Percentiles rank a stretch among this genome's conserved stretches.
Evolutionary conservation across 2,113 vertebrate species (phyloP).

Genomic region (Dipodomys ordii): DNA sequence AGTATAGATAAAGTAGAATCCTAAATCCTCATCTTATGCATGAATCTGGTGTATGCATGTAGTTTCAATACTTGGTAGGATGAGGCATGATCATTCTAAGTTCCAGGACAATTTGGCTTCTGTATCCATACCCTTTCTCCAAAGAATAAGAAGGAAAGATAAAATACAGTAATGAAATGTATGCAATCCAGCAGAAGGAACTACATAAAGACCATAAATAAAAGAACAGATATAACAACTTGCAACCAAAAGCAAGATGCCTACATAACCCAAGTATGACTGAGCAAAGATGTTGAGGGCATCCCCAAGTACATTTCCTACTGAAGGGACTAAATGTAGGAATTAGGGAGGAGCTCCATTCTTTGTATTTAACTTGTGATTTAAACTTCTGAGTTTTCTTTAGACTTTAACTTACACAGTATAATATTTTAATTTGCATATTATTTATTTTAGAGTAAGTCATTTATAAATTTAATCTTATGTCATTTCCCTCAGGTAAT

Average conservation of each 20-base stretch:
- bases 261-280: neutral
- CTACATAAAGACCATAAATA: neutral
- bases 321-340: no score
- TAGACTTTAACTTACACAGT: neutral
- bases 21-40: neutral
- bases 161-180: neutral
- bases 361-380: neutral
- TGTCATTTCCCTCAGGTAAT: neutral
- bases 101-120: neutral
- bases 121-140: no score
- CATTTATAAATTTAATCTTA: slow-evolving; percentile 7
- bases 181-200: neutral
- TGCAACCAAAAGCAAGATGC: neutral
- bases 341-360: neutral
- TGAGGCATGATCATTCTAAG: neutral
- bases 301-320: neutral
- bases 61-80: neutral
- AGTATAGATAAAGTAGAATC: neutral
- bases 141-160: neutral
- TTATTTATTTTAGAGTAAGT: slow-evolving; percentile 37
- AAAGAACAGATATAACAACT: neutral
- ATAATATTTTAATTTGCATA: slow-evolving; percentile 24
- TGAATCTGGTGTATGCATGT: no score
- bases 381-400: slow-evolving; percentile 40
- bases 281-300: rapidly evolving